Percentiles rank a stretch among this genome's conserved stretches.
These are phyloP conservation scores for Syngnathus floridae DNA, from an alignment of 2,113 vertebrate species.

Conservation along the genomic window DNA sequence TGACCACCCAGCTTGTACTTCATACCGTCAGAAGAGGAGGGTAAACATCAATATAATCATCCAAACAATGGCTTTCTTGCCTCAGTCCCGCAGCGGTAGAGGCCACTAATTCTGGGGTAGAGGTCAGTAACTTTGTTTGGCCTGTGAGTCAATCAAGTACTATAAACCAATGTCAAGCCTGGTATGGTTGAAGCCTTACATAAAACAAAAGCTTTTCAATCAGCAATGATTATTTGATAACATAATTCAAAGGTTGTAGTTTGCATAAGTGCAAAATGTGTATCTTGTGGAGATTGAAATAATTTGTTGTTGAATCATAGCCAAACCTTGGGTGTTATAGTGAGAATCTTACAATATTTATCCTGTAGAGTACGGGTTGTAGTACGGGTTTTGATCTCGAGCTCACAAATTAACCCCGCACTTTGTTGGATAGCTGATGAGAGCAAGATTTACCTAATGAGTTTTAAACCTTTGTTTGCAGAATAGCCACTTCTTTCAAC, in stretches of 20 bases:
- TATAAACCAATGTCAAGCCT: background rate
- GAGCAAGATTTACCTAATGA: too few species aligned
- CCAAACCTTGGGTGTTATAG: background rate
- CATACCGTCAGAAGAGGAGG: constrained; percentile 13
- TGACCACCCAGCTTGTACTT: constrained; percentile 22
- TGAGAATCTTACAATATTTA: background rate
- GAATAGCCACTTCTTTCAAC: too few species aligned
- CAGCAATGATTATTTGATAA: background rate
- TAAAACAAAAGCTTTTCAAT: background rate
- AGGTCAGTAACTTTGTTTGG: constrained; percentile 8
- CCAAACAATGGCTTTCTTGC: constrained; percentile 8
- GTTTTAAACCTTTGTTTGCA: background rate
- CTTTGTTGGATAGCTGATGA: background rate
- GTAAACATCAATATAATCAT: background rate
- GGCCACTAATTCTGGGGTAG: background rate
- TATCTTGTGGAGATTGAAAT: background rate
- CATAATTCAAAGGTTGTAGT: background rate
- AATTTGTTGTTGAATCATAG: too few species aligned
- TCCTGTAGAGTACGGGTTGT: background rate
- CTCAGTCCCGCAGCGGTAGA: background rate
- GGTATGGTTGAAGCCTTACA: background rate
- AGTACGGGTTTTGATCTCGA: background rate
- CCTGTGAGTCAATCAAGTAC: constrained; percentile 2
- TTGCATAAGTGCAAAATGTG: background rate
- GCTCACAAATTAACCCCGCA: background rate